Evolutionary conservation across 2,113 vertebrate species (phyloP).

Genomic region (Micronycteris hirsuta): DNA sequence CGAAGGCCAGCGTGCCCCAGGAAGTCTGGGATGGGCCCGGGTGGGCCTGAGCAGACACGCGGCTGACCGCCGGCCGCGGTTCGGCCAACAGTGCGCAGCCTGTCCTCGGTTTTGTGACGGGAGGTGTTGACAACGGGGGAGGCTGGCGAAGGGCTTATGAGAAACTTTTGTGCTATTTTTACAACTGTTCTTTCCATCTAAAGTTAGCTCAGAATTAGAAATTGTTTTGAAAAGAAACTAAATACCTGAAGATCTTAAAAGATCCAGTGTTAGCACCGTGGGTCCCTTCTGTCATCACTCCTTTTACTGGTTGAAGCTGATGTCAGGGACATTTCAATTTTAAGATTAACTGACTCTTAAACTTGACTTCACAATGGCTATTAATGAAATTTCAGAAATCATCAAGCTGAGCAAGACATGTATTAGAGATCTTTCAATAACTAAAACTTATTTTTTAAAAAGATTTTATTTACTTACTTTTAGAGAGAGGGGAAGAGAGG

Average conservation of each 20-base stretch:
- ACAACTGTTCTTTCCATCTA: background rate
- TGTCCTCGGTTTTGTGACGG: no score
- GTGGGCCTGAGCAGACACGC: background rate
- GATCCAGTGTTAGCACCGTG: background rate
- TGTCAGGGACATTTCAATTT: background rate
- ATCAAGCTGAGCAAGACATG: background rate
- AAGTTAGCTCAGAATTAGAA: background rate
- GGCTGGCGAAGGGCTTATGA: background rate
- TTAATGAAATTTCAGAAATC: background rate
- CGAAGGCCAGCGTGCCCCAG: background rate
- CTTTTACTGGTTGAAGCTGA: background rate
- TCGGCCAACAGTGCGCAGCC: background rate
- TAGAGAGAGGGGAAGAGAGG: no score
- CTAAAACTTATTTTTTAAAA: background rate
- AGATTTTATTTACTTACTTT: no score
- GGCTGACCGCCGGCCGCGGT: rapidly evolving
- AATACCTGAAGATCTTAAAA: background rate
- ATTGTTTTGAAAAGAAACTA: background rate
- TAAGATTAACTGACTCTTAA: background rate
- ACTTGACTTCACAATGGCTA: background rate
- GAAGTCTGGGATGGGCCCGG: no score
- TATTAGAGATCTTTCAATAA: background rate
- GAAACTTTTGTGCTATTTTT: background rate
- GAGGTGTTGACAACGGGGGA: rapidly evolving
- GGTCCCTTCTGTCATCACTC: background rate